phyloP scores from a whole-genome alignment of 2,113 vertebrate genomes.

The Gobius niger region DNA sequence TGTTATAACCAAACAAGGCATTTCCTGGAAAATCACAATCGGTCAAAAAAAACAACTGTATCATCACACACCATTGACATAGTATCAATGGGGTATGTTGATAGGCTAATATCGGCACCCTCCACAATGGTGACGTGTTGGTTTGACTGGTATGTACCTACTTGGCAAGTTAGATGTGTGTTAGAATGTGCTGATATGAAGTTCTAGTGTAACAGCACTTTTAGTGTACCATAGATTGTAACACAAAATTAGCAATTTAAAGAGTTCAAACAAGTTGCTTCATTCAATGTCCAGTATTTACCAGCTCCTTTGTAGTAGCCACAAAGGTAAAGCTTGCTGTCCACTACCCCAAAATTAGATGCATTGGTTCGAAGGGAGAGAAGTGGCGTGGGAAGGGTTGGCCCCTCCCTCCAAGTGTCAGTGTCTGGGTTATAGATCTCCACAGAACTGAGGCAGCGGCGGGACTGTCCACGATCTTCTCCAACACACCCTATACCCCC shows the following conservation, averaged over 20 bases:
- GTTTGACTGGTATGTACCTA: too few relatives aligned
- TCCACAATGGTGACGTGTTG: too few relatives aligned
- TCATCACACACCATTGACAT: too few relatives aligned
- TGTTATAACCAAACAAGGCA: neutral
- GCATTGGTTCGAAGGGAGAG: constrained; percentile 85
- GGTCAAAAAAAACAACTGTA: too few relatives aligned
- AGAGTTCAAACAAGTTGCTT: neutral
- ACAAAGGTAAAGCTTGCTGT: constrained; percentile 88
- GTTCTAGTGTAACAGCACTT: neutral
- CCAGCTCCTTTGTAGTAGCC: constrained; percentile 87
- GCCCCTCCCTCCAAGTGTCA: constrained; percentile 87
- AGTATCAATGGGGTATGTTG: too few relatives aligned
- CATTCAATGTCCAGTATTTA: constrained; percentile 60
- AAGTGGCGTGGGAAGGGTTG: constrained; percentile 81
- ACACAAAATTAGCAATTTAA: neutral
- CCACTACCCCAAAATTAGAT: constrained; percentile 76
- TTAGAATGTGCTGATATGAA: neutral
- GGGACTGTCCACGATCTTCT: constrained; percentile 83
- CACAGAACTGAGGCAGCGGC: constrained; percentile 85
- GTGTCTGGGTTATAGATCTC: constrained; percentile 90
- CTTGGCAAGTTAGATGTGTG: neutral
- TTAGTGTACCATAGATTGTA: too few relatives aligned
- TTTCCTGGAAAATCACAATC: neutral
- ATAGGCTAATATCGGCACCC: too few relatives aligned
- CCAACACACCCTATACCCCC: constrained; percentile 92